Evolutionary conservation across 1,140 invertebrate genomes (phyloP).

Genomic region (Neoseiulus cucumeris): DNA sequence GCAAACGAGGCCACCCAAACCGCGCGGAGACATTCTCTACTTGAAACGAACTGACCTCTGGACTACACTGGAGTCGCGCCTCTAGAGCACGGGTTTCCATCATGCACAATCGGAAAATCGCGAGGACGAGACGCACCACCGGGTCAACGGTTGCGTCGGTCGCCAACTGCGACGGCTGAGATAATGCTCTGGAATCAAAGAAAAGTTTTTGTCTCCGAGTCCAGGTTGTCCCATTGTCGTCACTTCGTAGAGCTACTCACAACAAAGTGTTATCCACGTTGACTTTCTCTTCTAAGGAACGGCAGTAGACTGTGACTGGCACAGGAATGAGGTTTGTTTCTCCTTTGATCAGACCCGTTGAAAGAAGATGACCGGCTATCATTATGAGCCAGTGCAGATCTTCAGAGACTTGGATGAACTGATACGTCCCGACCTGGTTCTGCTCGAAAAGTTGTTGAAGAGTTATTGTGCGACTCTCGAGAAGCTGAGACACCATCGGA

Average conservation of each 20-base stretch:
- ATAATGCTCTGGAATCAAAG: slow-evolving; percentile 27
- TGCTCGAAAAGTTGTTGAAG: slow-evolving; percentile 41
- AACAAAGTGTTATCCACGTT: slow-evolving; percentile 38
- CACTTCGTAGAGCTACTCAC: slow-evolving; percentile 14
- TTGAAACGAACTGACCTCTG: not conserved
- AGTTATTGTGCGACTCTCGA: slow-evolving; percentile 41
- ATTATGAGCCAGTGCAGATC: slow-evolving; percentile 73
- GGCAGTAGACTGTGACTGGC: slow-evolving; percentile 48
- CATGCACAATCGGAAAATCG: slow-evolving; percentile 44
- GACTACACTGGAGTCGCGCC: slow-evolving; percentile 21
- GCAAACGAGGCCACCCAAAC: too few relatives aligned
- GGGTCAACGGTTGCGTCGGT: slow-evolving; percentile 35
- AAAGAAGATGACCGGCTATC: slow-evolving; percentile 40
- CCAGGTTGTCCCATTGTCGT: too few relatives aligned
- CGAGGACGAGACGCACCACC: slow-evolving; percentile 40
- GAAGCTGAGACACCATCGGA: slow-evolving; percentile 35
- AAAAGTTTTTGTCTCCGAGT: slow-evolving; percentile 19
- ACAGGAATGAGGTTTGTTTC: slow-evolving; percentile 52
- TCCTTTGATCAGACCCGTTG: slow-evolving; percentile 43
- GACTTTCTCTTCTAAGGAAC: slow-evolving; percentile 34
- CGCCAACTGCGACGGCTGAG: slow-evolving; percentile 30
- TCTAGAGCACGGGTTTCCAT: slow-evolving; percentile 42
- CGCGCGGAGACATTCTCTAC: too few relatives aligned
- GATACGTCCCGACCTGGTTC: not conserved
- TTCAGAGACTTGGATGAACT: slow-evolving; percentile 30